A percentile compares a stretch with the other conserved stretches of the same genome.
phyloP scores from a whole-genome alignment of 2,888 invertebrate genomes.

The Morpho helenor region DNA sequence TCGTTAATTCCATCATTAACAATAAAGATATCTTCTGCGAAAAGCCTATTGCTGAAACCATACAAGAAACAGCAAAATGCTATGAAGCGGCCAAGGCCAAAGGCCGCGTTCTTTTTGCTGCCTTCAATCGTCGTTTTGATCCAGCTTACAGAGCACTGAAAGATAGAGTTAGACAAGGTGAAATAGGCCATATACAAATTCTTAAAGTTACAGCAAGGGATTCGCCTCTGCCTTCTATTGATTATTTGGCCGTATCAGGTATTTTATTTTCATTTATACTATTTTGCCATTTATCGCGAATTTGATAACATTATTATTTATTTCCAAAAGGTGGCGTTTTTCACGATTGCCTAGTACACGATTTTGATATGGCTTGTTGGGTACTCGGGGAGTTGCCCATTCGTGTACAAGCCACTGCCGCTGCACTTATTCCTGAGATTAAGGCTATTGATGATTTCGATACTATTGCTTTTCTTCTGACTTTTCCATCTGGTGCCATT shows the following conservation, averaged over 20 bases:
- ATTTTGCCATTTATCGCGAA: not conserved
- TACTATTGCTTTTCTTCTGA: slow-evolving; percentile 78
- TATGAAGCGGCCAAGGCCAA: slow-evolving; percentile 78
- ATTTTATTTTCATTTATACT: slow-evolving; percentile 18
- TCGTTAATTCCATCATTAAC: slow-evolving; percentile 69
- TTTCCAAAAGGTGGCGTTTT: slow-evolving; percentile 80
- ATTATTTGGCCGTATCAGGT: slow-evolving; percentile 81
- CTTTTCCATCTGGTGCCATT: slow-evolving; percentile 81
- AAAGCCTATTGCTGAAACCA: slow-evolving; percentile 82
- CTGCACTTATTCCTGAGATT: slow-evolving; percentile 80
- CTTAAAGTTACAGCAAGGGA: slow-evolving; percentile 82
- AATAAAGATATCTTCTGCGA: slow-evolving; percentile 84
- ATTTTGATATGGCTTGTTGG: slow-evolving; percentile 83
- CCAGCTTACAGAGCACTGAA: slow-evolving; percentile 75
- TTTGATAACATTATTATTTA: not conserved
- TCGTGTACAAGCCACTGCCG: slow-evolving; percentile 73
- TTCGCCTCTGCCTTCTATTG: slow-evolving; percentile 81
- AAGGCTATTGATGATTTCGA: slow-evolving; percentile 81
- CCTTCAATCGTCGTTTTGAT: slow-evolving; percentile 85
- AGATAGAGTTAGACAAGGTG: slow-evolving; percentile 72
- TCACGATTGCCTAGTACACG: slow-evolving; percentile 84
- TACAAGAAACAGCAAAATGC: slow-evolving; percentile 73
- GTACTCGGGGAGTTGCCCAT: slow-evolving; percentile 80
- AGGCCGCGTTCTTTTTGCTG: slow-evolving; percentile 78
- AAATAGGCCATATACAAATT: slow-evolving; percentile 81